Conservation (phyloP, 2,888 invertebrate species). For the Nemotelus pantherinus region DNA sequence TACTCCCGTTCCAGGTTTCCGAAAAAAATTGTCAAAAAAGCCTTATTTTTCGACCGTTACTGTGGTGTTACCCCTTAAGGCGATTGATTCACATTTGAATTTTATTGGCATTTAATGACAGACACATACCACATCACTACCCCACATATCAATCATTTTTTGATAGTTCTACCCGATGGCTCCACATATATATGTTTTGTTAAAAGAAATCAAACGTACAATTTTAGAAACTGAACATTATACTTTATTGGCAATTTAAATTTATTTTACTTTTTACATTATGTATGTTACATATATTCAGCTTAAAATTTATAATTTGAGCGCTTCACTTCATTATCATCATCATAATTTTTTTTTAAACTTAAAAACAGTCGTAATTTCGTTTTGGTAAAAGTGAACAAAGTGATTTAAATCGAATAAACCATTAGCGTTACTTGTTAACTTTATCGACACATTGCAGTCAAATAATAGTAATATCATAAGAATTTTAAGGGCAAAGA, state of each 20-base stretch:
- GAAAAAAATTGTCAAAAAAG: too few species aligned
- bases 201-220: too few species aligned
- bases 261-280: neutral
- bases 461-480: constrained; percentile 31
- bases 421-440: constrained; percentile 26
- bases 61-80: too few species aligned
- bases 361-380: neutral
- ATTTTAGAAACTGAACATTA: constrained; percentile 6
- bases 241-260: constrained; percentile 6
- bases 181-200: too few species aligned
- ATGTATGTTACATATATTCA: neutral
- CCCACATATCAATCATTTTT: too few species aligned
- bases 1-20: too few species aligned
- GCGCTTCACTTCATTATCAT: constrained; percentile 19
- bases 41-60: too few species aligned
- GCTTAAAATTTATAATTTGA: constrained; percentile 16
- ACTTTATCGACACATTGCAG: constrained; percentile 24
- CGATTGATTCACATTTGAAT: too few species aligned
- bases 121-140: too few species aligned
- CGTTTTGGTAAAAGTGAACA: neutral
- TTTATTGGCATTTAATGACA: too few species aligned
- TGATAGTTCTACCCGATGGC: too few species aligned
- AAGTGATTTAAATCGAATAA: constrained; percentile 18
- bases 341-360: neutral
- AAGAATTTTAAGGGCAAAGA: constrained; percentile 9